Evolutionary conservation across 2,797 vertebrate genomes (phyloP).

Genomic region (Epinephelus malabaricus): DNA sequence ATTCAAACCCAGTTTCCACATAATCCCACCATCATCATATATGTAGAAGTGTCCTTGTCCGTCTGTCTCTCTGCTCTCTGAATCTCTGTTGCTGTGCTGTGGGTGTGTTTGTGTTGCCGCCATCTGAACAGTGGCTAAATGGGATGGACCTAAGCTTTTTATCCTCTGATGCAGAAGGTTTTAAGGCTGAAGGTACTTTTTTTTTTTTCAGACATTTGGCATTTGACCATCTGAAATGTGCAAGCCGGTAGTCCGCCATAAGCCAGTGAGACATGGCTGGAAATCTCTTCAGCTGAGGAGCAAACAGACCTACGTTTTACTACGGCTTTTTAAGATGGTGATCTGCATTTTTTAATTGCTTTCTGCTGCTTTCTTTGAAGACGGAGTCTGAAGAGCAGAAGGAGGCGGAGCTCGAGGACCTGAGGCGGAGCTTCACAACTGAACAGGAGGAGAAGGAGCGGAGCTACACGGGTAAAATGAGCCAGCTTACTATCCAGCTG

Average conservation of each 20-base stretch:
- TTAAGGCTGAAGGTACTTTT: constrained; percentile 63
- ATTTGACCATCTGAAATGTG: constrained; percentile 60
- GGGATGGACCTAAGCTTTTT: constrained; percentile 79
- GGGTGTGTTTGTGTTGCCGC: constrained; percentile 42
- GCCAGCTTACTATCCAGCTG: constrained; percentile 85
- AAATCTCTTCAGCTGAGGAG: constrained; percentile 14
- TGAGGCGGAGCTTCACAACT: constrained; percentile 77
- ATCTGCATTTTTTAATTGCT: constrained; percentile 23
- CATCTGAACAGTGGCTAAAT: constrained; percentile 72
- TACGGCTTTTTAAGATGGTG: constrained; percentile 1
- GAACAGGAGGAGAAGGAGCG: constrained; percentile 81
- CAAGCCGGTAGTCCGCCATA: constrained; percentile 35
- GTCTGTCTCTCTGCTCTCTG: constrained; percentile 51
- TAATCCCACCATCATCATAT: constrained; percentile 79
- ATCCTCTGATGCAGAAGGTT: constrained; percentile 73
- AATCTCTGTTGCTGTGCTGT: constrained; percentile 34
- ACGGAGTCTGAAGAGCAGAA: constrained; percentile 86
- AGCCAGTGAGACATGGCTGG: constrained; percentile 12
- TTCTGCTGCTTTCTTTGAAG: constrained; percentile 72
- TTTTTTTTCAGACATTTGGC: constrained; percentile 45
- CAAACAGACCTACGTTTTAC: neutral
- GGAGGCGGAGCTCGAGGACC: constrained; percentile 75
- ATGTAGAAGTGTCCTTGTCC: constrained; percentile 52
- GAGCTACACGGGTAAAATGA: constrained; percentile 83
- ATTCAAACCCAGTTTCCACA: constrained; percentile 69